Evolutionary conservation across 2,888 invertebrate species (phyloP), one percentile per base, ranked within the genome.

Genomic region (Calliscelio sp.): DNA sequence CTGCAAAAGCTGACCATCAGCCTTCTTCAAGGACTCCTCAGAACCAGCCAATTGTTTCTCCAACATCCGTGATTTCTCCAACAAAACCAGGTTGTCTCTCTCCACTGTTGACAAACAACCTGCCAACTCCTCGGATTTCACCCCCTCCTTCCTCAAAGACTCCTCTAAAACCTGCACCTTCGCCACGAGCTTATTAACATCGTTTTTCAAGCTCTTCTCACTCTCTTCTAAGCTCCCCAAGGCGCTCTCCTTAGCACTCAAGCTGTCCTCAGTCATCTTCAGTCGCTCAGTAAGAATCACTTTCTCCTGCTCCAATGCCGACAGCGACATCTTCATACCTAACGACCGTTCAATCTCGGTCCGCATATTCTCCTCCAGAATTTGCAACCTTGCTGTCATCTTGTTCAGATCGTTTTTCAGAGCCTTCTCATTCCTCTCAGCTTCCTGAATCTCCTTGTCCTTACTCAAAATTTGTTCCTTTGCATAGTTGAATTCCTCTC

Each of bases 341-440:
- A 22, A 22, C 0, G 24, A 14, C 14, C 28, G 53, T 2, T 71
- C 63, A 16, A 11, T 66, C 38, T 83, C 83, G 14, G 7, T 25
- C 25, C 18, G 16, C 81, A 84, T 65, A 16, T 74, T 82, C 44
- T 84, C 77, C 0, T 86, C 82, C 0, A 80, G 55, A 32, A 83
- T 86, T 20, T 73, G 81, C 38, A 84, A 35, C n/a, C 73, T 74
- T 0, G 79, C 75, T 16, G 28, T 75, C 1, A 86, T 24, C 41
- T 84, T 81, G 20, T 84, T 81, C 35, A 84, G n/a, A 5, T 86
- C 81, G 25, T 78, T 84, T 7, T 84, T 86, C 59, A 84, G n/a
- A 8, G 28, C 11, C 22, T 83, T 83, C 28, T 83, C 85, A 0
- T 28, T 51, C 16, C 75, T n/a, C 61, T 88, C 86, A 3, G 28